phyloP scores from a whole-genome alignment of 2,888 invertebrate species.

The Sphaerophoria taeniata region DNA sequence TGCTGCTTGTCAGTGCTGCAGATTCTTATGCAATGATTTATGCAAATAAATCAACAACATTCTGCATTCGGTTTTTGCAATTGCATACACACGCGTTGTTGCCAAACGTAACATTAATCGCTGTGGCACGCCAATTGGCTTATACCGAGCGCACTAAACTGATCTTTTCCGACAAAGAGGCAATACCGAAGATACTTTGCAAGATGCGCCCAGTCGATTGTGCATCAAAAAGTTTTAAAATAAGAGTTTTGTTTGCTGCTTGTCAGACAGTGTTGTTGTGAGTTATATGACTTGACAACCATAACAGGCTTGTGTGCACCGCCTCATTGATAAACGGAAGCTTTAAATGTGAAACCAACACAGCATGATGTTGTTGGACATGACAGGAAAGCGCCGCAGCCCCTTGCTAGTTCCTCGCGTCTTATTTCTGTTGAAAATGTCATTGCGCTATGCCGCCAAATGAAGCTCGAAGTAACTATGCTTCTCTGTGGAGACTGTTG shows the following conservation, averaged over 20 bases:
- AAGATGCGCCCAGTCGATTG: background rate
- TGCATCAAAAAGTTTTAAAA: background rate
- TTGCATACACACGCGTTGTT: constrained; percentile 51
- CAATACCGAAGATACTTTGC: constrained; percentile 3
- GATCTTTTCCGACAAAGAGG: constrained; percentile 19
- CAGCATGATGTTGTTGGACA: constrained; percentile 22
- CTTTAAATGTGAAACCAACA: constrained; percentile 57
- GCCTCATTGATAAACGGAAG: constrained; percentile 67
- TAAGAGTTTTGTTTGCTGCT: constrained; percentile 16
- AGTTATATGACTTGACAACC: constrained; percentile 44
- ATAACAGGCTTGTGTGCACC: background rate
- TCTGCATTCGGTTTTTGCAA: constrained; percentile 68
- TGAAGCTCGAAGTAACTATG: background rate
- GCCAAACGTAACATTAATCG: constrained; percentile 37
- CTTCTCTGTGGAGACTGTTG: background rate
- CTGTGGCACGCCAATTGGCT: constrained; percentile 49
- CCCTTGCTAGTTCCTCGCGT: background rate
- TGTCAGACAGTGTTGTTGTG: constrained; percentile 42
- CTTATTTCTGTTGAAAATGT: constrained; percentile 48
- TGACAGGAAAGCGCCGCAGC: background rate
- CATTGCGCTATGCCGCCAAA: constrained; percentile 22
- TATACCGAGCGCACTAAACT: constrained; percentile 12
- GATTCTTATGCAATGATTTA: constrained; percentile 73
- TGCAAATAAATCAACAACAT: constrained; percentile 73
- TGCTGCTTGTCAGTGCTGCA: constrained; percentile 23